Conservation (phyloP, 1,140 invertebrate species). For the Papilio glaucus region DNA sequence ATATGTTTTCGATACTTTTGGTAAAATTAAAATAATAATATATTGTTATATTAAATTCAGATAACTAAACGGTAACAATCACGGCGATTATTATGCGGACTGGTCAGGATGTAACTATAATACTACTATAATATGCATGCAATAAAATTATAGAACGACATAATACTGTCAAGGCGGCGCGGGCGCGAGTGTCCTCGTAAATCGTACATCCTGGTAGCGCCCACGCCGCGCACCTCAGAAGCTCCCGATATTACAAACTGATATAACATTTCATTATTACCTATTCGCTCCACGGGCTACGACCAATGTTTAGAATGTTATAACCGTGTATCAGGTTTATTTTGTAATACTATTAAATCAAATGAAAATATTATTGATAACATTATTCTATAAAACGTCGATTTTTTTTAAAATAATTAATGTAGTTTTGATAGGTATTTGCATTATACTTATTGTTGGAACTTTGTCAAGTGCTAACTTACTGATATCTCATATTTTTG, state of each 20-base stretch:
- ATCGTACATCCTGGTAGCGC: constrained; percentile 61
- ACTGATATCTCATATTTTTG: too few species aligned
- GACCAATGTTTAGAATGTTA: not conserved
- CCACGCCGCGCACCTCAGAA: constrained; percentile 72
- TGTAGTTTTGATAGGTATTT: too few species aligned
- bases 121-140: constrained; percentile 52
- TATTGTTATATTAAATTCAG: not conserved
- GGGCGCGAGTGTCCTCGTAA: constrained; percentile 58
- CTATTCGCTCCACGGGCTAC: not conserved
- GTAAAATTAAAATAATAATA: too few species aligned
- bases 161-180: constrained; percentile 52
- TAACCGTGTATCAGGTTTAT: not conserved
- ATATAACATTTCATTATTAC: constrained; percentile 49
- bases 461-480: too few species aligned
- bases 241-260: constrained; percentile 59
- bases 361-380: not conserved
- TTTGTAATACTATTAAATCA: not conserved
- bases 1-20: too few species aligned
- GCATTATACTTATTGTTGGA: too few species aligned
- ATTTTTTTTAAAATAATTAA: too few species aligned
- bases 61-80: not conserved
- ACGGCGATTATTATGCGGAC: not conserved
- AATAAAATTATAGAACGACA: constrained; percentile 64
- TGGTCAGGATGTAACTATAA: constrained; percentile 40
- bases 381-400: too few species aligned